Percentiles rank a stretch among this genome's conserved stretches.
Evolutionary conservation across 2,797 vertebrate species (phyloP).

Genomic region (Micrastur ruficollis): DNA sequence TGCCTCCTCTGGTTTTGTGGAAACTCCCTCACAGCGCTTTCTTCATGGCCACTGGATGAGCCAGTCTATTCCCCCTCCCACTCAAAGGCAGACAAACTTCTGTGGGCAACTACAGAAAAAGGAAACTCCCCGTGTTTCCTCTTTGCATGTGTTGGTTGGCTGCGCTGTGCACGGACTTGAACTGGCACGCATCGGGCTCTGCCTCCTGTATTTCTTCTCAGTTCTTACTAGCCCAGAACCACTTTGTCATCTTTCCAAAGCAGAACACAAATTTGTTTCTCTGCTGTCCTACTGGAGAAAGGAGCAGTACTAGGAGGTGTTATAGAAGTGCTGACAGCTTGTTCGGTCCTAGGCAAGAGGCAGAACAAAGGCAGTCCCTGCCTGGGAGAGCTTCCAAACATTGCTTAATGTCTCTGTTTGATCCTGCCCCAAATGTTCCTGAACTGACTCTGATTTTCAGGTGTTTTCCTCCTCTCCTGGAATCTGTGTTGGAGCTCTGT

Average conservation of each 20-base stretch:
- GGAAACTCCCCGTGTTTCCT: neutral
- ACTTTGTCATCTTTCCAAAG: neutral
- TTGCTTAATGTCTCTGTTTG: neutral
- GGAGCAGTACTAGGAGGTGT: neutral
- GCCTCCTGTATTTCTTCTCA: neutral
- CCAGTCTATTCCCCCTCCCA: slow-evolving; percentile 37
- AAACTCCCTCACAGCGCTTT: neutral
- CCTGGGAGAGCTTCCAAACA: neutral
- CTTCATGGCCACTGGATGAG: slow-evolving; percentile 10
- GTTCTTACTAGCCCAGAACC: neutral
- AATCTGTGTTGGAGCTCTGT: neutral
- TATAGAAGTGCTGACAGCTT: neutral
- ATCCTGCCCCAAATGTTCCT: neutral
- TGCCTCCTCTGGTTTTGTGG: neutral
- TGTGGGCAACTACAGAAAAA: neutral
- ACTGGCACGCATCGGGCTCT: neutral
- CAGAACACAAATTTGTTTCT: neutral
- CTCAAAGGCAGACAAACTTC: neutral
- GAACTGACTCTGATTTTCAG: neutral
- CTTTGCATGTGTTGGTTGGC: neutral
- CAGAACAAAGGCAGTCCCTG: neutral
- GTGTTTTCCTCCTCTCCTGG: neutral
- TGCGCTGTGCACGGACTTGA: neutral
- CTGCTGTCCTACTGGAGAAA: neutral
- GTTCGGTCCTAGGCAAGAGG: neutral